phyloP scores from a whole-genome alignment of 2,113 vertebrate genomes.

The Callospermophilus lateralis region DNA sequence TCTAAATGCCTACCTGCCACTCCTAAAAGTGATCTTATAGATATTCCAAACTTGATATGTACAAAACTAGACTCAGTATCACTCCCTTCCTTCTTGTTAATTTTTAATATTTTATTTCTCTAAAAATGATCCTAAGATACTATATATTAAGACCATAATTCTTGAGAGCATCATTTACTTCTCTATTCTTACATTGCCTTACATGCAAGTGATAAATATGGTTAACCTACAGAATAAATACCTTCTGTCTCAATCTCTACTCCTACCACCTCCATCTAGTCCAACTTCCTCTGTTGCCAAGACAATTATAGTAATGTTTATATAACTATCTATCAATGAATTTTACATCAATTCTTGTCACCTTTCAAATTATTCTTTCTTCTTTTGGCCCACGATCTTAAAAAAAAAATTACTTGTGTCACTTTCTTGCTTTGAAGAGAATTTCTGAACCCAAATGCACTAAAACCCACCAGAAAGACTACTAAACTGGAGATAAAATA shows the following conservation, averaged over 20 bases:
- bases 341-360: not conserved
- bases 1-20: not conserved
- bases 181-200: not conserved
- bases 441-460: not conserved
- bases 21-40: not conserved
- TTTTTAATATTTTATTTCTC: not conserved
- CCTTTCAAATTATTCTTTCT: not conserved
- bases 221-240: not conserved
- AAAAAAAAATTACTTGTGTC: not conserved
- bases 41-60: not conserved
- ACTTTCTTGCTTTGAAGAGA: not conserved
- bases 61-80: not conserved
- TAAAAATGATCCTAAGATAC: not conserved
- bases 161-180: not conserved
- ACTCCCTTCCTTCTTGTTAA: not conserved
- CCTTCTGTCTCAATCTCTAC: not conserved
- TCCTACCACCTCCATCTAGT: not conserved
- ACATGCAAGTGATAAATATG: not conserved
- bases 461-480: not conserved
- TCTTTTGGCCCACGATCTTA: not conserved
- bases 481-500: not conserved
- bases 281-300: not conserved
- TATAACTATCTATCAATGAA: not conserved
- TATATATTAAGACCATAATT: not conserved
- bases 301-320: not conserved